Percentiles rank a stretch among this genome's conserved stretches.
Evolutionary conservation across 2,113 vertebrate genomes (phyloP).

Genomic region (Cynocephalus volans): DNA sequence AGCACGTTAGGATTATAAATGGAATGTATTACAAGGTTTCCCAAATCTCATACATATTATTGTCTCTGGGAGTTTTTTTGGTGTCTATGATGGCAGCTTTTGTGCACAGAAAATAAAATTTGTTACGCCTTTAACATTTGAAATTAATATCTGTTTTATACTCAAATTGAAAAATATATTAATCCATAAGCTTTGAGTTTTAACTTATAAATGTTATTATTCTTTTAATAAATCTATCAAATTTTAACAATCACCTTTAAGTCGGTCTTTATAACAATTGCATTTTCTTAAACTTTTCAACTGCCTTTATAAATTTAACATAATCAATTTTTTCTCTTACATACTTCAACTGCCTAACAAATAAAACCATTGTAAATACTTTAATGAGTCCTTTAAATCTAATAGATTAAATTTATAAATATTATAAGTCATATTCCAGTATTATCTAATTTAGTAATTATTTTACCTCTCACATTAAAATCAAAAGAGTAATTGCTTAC

Average conservation of each 20-base stretch:
- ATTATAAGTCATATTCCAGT: not conserved
- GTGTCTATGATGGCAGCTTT: not conserved
- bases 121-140: not conserved
- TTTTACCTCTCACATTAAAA: slow-evolving; percentile 16
- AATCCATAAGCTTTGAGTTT: slow-evolving; percentile 40
- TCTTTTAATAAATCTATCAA: not conserved
- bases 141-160: slow-evolving; percentile 42
- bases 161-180: not conserved
- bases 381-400: not conserved
- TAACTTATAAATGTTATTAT: not conserved
- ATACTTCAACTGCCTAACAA: not conserved
- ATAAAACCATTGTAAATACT: not conserved
- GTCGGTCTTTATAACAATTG: not conserved
- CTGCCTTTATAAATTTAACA: not conserved
- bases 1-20: not conserved
- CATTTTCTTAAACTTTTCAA: slow-evolving; percentile 49
- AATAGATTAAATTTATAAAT: not conserved
- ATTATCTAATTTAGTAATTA: not conserved
- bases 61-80: not conserved
- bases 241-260: slow-evolving; percentile 12
- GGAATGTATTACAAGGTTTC: not conserved
- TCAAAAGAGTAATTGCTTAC: not conserved
- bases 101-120: slow-evolving; percentile 25
- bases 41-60: not conserved
- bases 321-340: not conserved